Conservation (phyloP, 2,113 vertebrate species). For the Halcyon malimbica region DNA sequence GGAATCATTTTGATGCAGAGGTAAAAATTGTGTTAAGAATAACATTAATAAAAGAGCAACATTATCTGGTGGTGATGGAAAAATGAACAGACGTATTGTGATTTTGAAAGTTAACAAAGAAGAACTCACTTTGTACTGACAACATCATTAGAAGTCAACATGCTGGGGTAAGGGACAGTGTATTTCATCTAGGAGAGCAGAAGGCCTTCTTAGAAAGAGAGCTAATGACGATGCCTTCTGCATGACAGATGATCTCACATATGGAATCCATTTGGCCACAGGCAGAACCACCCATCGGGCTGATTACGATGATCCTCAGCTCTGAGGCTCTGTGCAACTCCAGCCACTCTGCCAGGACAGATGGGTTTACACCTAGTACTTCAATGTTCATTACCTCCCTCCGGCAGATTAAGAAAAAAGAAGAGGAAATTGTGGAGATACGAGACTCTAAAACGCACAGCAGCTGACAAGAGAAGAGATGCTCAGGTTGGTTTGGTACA, state of each 20-base stretch:
- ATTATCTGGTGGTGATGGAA: background rate
- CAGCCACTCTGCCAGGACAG: background rate
- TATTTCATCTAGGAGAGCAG: background rate
- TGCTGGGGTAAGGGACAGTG: background rate
- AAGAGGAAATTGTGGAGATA: background rate
- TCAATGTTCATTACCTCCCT: background rate
- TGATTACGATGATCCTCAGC: background rate
- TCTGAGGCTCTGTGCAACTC: background rate
- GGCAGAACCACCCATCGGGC: background rate
- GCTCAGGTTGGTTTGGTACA: background rate
- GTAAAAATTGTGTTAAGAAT: background rate
- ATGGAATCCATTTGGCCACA: constrained; percentile 41
- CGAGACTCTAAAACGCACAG: background rate
- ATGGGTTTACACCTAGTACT: background rate
- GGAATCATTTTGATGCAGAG: background rate
- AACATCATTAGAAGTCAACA: background rate
- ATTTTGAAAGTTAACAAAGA: background rate
- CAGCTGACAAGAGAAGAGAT: background rate
- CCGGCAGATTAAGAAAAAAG: background rate
- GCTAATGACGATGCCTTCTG: background rate
- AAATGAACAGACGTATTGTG: background rate
- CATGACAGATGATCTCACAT: constrained; percentile 9
- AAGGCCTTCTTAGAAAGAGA: background rate
- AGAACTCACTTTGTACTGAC: background rate
- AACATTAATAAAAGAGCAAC: background rate